Conservation (phyloP, 1,140 invertebrate species). For the Danaus plexippus region DNA sequence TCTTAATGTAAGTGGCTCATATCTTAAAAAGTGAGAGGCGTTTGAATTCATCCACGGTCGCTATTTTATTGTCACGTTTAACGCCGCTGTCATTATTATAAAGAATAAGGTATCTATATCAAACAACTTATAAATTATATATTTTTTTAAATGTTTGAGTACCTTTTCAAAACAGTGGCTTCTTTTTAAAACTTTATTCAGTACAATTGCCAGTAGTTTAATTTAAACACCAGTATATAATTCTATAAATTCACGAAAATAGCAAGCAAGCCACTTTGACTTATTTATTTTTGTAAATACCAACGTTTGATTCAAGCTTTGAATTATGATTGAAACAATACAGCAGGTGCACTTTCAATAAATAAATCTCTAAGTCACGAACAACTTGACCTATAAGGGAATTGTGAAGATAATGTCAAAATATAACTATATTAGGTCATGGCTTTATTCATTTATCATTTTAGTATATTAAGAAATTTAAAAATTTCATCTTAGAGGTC, state of each 20-base stretch:
- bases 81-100: constrained; percentile 40
- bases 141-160: no score
- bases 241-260: no score
- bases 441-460: constrained; percentile 1
- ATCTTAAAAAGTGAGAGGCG: constrained; percentile 48
- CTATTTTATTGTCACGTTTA: constrained; percentile 63
- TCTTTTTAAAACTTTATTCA: neutral
- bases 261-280: no score
- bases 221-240: no score
- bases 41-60: constrained; percentile 33
- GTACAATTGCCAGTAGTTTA: no score
- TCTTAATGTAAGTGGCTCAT: constrained; percentile 20
- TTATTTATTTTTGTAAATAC: no score
- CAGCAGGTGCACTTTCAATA: constrained; percentile 15
- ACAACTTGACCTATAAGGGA: constrained; percentile 13
- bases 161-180: neutral
- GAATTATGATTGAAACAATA: constrained; percentile 14
- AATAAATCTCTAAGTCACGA: constrained; percentile 10
- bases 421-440: neutral
- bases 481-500: neutral
- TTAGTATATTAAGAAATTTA: neutral
- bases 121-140: no score
- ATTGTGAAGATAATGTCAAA: constrained; percentile 6
- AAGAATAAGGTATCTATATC: neutral
- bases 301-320: neutral